Conservation (phyloP, 2,888 invertebrate genomes). For the Adelphocoris suturalis region DNA sequence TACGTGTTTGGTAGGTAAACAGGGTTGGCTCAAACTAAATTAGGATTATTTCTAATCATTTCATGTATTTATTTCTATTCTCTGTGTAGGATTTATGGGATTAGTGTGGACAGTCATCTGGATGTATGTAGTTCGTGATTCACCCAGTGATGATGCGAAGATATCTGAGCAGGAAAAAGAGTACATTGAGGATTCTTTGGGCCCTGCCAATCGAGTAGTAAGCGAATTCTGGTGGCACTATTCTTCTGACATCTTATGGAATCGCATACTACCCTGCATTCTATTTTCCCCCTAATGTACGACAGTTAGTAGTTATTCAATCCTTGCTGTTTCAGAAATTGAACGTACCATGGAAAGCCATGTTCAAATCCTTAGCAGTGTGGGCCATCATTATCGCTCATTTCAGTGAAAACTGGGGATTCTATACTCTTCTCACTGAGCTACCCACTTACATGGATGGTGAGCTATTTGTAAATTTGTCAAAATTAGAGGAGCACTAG, state of each 20-base stretch:
- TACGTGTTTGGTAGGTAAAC: slow-evolving; percentile 78
- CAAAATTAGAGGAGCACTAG: too few species aligned
- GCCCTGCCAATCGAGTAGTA: slow-evolving; percentile 75
- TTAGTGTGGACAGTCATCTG: slow-evolving; percentile 86
- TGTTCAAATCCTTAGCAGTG: slow-evolving; percentile 78
- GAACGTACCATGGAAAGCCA: slow-evolving; percentile 78
- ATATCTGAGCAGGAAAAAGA: slow-evolving; percentile 87
- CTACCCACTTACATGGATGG: slow-evolving; percentile 79
- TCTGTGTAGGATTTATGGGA: slow-evolving; percentile 82
- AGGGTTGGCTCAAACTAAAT: too few species aligned
- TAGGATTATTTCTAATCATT: not conserved
- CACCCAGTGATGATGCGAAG: slow-evolving; percentile 86
- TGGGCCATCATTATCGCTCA: slow-evolving; percentile 79
- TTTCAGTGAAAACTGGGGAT: slow-evolving; percentile 79
- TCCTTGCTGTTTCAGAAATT: slow-evolving; percentile 75
- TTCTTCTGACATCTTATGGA: not conserved
- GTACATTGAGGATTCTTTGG: slow-evolving; percentile 83
- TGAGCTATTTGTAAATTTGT: slow-evolving; percentile 74
- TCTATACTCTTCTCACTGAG: slow-evolving; percentile 79
- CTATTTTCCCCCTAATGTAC: not conserved
- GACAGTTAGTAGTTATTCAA: not conserved
- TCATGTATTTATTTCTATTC: not conserved
- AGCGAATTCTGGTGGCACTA: not conserved
- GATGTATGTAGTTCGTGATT: slow-evolving; percentile 86
- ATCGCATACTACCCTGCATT: not conserved